These are phyloP conservation scores for Drosophila prosaltans DNA, from an alignment of 1,140 invertebrate genomes.

Conservation along the genomic window DNA sequence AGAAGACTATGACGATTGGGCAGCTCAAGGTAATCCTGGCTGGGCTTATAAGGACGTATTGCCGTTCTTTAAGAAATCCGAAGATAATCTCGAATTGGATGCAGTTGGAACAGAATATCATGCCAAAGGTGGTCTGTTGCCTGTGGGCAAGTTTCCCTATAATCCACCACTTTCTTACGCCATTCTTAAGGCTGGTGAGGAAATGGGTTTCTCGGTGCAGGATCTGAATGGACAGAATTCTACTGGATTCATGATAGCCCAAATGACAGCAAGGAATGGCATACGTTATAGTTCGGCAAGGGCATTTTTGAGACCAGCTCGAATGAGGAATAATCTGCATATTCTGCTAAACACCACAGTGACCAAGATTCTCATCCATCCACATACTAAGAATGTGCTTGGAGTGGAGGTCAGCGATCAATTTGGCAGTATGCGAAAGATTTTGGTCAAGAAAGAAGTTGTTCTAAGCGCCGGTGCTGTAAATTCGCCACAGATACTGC, in stretches of 20 bases:
- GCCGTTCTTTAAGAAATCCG: constrained; percentile 94
- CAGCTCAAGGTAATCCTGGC: constrained; percentile 91
- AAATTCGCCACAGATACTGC: constrained; percentile 91
- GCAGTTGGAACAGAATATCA: constrained; percentile 91
- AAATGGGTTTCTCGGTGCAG: constrained; percentile 90
- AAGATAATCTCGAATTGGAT: constrained; percentile 91
- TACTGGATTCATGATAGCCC: constrained; percentile 92
- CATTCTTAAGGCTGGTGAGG: constrained; percentile 92
- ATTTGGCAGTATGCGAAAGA: constrained; percentile 85
- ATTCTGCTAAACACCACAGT: constrained; percentile 91
- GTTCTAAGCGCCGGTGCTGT: constrained; percentile 90
- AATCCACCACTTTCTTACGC: constrained; percentile 92
- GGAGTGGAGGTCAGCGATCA: constrained; percentile 85
- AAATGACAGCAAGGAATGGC: constrained; percentile 94
- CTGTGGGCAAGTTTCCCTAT: constrained; percentile 92
- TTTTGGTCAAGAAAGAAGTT: constrained; percentile 90
- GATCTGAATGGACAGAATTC: constrained; percentile 93
- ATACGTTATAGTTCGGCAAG: constrained; percentile 91
- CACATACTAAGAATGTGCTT: constrained; percentile 84
- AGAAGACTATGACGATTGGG: constrained; percentile 96
- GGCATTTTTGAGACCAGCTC: constrained; percentile 92
- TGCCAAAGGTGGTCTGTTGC: constrained; percentile 89
- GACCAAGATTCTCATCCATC: constrained; percentile 88
- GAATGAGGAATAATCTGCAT: constrained; percentile 89
- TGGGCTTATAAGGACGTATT: constrained; percentile 96